A percentile compares a stretch with the other conserved stretches of the same genome.
These are phyloP conservation scores for Cyclina sinensis DNA, from an alignment of 1,140 invertebrate species.

Conservation along the genomic window DNA sequence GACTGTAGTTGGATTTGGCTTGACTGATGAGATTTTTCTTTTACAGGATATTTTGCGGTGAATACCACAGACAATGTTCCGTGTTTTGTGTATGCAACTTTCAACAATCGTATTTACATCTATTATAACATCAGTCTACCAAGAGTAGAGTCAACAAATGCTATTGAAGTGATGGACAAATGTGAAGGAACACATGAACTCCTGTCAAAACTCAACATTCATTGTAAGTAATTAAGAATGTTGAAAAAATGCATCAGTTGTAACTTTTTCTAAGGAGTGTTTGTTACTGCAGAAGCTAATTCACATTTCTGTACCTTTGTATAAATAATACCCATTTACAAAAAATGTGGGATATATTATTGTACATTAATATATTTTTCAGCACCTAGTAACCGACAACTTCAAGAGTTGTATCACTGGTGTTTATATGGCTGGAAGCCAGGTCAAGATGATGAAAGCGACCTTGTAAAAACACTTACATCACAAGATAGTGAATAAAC, in stretches of 20 bases:
- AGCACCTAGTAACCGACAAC: constrained; percentile 74
- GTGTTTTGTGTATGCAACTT: constrained; percentile 91
- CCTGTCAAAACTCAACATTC: constrained; percentile 77
- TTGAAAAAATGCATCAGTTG: too few relatives aligned
- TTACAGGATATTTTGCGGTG: constrained; percentile 89
- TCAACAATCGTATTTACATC: constrained; percentile 90
- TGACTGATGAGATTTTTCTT: too few relatives aligned
- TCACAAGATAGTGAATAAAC: too few relatives aligned
- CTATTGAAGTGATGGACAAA: constrained; percentile 81
- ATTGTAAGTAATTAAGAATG: constrained; percentile 75
- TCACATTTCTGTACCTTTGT: too few relatives aligned
- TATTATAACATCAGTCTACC: constrained; percentile 87
- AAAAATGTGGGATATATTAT: background rate
- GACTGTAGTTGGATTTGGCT: too few relatives aligned
- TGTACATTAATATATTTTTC: constrained; percentile 69
- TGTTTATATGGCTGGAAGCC: constrained; percentile 79
- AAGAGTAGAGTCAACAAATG: constrained; percentile 81
- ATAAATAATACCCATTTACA: constrained; percentile 7
- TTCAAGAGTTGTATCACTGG: constrained; percentile 81
- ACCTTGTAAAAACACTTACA: too few relatives aligned
- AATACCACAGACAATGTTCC: constrained; percentile 87
- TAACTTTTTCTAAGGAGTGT: too few relatives aligned
- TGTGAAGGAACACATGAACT: constrained; percentile 75
- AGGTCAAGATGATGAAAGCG: constrained; percentile 13
- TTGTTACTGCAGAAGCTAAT: too few relatives aligned